Conservation (phyloP, 1,140 invertebrate species). For the Paramacrobiotus metropolitanus region DNA sequence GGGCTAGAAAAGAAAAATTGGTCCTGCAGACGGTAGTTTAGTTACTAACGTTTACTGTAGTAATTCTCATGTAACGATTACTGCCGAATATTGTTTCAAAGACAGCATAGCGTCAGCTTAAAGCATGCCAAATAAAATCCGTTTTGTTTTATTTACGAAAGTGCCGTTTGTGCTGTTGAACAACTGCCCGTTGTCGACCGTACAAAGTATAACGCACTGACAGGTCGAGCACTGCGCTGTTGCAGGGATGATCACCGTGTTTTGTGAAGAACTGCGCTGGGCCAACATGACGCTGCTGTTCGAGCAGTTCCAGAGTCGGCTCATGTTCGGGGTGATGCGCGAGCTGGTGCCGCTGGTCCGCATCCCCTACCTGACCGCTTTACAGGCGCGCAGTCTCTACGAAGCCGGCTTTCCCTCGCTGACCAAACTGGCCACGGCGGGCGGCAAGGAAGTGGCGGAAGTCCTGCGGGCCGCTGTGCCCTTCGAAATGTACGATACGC, state of each 20-base stretch:
- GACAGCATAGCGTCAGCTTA: no score
- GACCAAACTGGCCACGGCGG: constrained; percentile 45
- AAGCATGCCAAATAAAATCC: no score
- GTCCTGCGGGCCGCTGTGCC: constrained; percentile 50
- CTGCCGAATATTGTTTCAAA: no score
- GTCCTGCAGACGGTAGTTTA: constrained; percentile 5
- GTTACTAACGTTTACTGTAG: constrained; percentile 3
- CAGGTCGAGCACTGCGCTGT: no score
- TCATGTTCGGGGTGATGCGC: constrained; percentile 76
- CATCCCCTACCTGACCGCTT: constrained; percentile 54
- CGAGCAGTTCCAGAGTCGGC: constrained; percentile 67
- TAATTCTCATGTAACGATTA: constrained; percentile 3
- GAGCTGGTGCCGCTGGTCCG: constrained; percentile 77
- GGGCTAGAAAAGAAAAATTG: no score
- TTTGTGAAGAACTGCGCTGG: constrained; percentile 81
- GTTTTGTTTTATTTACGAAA: no score
- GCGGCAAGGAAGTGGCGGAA: constrained; percentile 41
- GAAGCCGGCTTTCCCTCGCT: constrained; percentile 56
- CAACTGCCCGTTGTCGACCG: no score
- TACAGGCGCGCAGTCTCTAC: constrained; percentile 56
- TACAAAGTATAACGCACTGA: no score
- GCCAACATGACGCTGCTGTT: constrained; percentile 63
- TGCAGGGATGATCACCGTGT: constrained; percentile 67
- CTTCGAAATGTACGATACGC: no score
- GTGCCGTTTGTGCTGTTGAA: no score